A percentile compares a stretch with the other conserved stretches of the same genome.
These are phyloP conservation scores for Drosophila nr. medialis DNA, from an alignment of 2,888 invertebrate genomes.

Conservation along the genomic window DNA sequence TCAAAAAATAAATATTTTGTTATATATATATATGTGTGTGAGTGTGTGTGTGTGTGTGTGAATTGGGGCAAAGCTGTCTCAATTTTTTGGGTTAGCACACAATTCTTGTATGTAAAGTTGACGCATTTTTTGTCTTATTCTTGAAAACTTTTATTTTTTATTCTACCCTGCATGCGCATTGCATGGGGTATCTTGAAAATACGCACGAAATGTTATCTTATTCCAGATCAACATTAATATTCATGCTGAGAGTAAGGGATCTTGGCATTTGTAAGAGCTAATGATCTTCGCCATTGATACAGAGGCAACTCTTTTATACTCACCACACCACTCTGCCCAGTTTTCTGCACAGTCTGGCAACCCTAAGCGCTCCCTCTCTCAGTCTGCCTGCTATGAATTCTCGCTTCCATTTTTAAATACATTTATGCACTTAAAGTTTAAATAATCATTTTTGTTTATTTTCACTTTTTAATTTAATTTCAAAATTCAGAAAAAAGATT, in stretches of 20 bases:
- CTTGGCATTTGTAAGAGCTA: too few species aligned
- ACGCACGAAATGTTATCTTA: background rate
- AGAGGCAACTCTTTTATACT: too few species aligned
- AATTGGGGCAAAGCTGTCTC: conserved; percentile 48
- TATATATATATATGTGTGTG: conserved; percentile 31
- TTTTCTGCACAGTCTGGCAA: background rate
- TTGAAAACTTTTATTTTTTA: conserved; percentile 7
- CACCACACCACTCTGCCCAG: background rate
- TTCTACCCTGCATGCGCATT: conserved; percentile 1
- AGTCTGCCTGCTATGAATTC: background rate
- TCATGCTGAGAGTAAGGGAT: too few species aligned
- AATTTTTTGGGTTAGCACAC: conserved; percentile 63
- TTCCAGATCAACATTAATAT: background rate
- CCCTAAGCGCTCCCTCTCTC: background rate
- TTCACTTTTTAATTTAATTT: background rate
- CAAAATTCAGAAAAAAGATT: too few species aligned
- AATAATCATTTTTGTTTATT: background rate
- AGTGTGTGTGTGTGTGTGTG: conserved; percentile 19
- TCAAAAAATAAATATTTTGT: conserved; percentile 45
- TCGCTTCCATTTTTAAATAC: background rate
- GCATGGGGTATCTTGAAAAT: background rate
- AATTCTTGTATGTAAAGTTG: conserved; percentile 67
- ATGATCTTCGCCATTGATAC: too few species aligned
- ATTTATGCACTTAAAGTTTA: background rate
- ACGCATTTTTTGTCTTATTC: conserved; percentile 34